Conservation (phyloP, 2,888 invertebrate species). For the Leptopterna dolabrata region DNA sequence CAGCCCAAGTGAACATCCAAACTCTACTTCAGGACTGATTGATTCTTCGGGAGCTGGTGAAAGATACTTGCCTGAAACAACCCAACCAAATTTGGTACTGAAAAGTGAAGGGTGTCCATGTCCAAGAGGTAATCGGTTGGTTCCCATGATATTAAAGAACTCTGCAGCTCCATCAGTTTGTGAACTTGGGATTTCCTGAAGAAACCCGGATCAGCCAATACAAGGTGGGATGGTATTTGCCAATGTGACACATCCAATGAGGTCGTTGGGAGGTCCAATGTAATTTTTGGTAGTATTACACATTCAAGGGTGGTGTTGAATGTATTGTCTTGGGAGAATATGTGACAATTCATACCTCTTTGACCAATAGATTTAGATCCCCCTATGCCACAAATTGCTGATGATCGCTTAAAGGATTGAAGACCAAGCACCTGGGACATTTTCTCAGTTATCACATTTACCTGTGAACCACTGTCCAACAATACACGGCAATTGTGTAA, state of each 20-base stretch:
- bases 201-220: not conserved
- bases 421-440: conserved; percentile 18
- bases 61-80: conserved; percentile 29
- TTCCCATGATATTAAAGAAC: conserved; percentile 13
- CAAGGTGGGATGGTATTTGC: conserved; percentile 4
- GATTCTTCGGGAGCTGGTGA: not conserved
- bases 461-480: conserved; percentile 14
- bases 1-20: not conserved
- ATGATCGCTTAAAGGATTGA: not conserved
- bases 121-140: not conserved
- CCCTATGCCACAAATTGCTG: not conserved
- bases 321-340: not conserved
- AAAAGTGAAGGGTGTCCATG: not conserved
- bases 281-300: conserved; percentile 18
- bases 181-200: not conserved
- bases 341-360: not conserved
- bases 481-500: not conserved
- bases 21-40: not conserved
- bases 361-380: not conserved
- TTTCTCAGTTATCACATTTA: not conserved
- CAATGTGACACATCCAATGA: not conserved
- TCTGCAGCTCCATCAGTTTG: conserved; percentile 26
- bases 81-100: conserved; percentile 19
- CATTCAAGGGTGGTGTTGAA: not conserved
- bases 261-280: conserved; percentile 1